phyloP scores from a whole-genome alignment of 2,797 vertebrate species.

The Rhynchonycteris naso region DNA sequence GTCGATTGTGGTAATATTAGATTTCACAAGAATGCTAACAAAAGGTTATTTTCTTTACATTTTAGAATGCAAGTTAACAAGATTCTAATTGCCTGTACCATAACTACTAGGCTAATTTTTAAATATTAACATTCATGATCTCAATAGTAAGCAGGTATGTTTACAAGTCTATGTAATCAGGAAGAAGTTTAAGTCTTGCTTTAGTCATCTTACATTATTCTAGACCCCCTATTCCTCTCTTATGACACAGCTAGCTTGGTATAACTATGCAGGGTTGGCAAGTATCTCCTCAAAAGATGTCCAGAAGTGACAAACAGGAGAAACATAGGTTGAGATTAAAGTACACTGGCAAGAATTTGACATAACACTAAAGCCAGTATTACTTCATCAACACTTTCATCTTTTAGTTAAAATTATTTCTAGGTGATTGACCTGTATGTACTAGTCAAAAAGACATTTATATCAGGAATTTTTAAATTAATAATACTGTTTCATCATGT shows the following conservation, averaged over 20 bases:
- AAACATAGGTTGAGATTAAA: constrained; percentile 29
- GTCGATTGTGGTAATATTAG: constrained; percentile 55
- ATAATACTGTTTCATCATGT: background rate
- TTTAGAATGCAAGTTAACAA: constrained; percentile 50
- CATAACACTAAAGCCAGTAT: background rate
- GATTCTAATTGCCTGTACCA: background rate
- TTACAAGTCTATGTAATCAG: background rate
- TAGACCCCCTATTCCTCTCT: background rate
- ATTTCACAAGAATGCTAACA: constrained; percentile 37
- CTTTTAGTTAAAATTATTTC: constrained; percentile 58
- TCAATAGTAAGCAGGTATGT: background rate
- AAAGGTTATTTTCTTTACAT: constrained; percentile 48
- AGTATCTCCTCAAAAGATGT: constrained; percentile 44
- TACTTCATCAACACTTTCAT: constrained; percentile 53
- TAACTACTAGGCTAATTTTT: constrained; percentile 31
- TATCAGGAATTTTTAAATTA: constrained; percentile 60
- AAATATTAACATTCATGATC: constrained; percentile 49
- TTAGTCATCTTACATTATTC: constrained; percentile 19
- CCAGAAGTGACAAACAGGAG: background rate
- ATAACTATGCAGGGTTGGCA: constrained; percentile 25
- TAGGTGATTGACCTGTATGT: background rate
- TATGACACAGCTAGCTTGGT: background rate
- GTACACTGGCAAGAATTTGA: background rate
- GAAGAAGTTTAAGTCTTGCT: background rate
- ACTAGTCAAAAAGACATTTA: constrained; percentile 25